Base-by-base conservation (phyloP, 1,140 invertebrate genomes). In the Pogonus chalceus region DNA sequence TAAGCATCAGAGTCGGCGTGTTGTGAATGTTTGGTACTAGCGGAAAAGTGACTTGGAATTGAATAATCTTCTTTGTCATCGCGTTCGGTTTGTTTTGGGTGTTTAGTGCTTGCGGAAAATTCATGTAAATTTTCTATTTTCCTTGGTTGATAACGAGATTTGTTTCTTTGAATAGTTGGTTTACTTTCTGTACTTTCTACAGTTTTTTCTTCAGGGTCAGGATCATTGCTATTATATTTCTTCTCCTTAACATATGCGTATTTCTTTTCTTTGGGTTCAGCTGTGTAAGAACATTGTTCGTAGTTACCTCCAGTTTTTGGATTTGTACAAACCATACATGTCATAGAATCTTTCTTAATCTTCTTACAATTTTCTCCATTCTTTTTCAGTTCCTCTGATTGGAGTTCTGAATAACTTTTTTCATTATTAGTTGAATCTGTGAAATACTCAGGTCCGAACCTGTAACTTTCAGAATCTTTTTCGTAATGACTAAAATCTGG, bases 211-310 rank as follows among this genome's bases (percentile, higher is more conserved):
- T 69, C 68, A 23, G 68, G 64, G 60, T 73, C 69, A 56, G 77
- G 74, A 60, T 77, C 76, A 20, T 76, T 71, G 54, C 76, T 77
- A 46, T 79, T 72, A 56, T 73, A 79, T 62, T 79, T 79, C 58
- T 70, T 73, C 65, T 79, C 75, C 54, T 74, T 77, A 2, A 77
- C 77, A 62, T 79, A 84, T 47, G 83, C 80, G 63, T 85, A 86
- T 58, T 82, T 74, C 58, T 85, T 82, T 53, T 82, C 81, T 58
- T 81, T 79, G 0, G 84, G 84, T 57, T 80, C 76, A 16, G 79
- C 77, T 1, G 76, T 75, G 66, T 85, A 87, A 0, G 79, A 79
- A 60, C 84, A 87, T 24, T 80, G 79, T 69, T 88, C 82, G 54
- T 78, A 86, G 55, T 81, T 82, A 2, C 78, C 82, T 18, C 82